These are phyloP conservation scores for Eledone cirrhosa DNA, from an alignment of 2,888 invertebrate species.

Conservation along the genomic window DNA sequence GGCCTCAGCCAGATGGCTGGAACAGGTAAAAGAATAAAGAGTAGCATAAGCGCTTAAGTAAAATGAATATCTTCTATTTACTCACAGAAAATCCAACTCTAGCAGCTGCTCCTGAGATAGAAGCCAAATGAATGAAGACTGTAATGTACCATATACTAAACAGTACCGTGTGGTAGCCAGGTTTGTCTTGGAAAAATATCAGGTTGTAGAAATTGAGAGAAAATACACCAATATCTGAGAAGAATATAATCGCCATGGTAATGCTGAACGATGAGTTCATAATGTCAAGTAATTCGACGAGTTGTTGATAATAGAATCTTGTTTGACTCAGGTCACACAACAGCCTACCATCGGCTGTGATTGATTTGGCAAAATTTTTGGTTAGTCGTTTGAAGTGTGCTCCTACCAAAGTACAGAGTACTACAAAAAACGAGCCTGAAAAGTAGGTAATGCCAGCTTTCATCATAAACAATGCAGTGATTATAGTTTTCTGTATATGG, in stretches of 20 bases:
- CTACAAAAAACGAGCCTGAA: not conserved
- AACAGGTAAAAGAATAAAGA: too few species aligned
- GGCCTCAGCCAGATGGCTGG: too few species aligned
- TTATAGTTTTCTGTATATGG: not conserved
- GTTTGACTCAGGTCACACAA: not conserved
- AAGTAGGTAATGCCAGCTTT: not conserved
- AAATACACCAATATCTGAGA: not conserved
- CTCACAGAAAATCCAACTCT: not conserved
- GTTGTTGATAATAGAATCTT: constrained; percentile 3
- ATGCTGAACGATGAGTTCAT: not conserved
- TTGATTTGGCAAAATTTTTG: not conserved
- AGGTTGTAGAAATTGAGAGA: constrained; percentile 21
- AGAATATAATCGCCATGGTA: not conserved
- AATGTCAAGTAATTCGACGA: not conserved
- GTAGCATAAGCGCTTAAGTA: too few species aligned
- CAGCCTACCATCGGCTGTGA: not conserved
- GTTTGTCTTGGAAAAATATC: constrained; percentile 1
- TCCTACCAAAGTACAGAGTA: not conserved
- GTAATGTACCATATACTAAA: constrained; percentile 4
- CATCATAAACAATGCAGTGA: not conserved
- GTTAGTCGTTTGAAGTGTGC: not conserved
- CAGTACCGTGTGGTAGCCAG: constrained; percentile 7
- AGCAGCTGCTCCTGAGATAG: not conserved
- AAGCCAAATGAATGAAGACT: not conserved
- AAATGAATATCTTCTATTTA: too few species aligned